Percentiles rank a stretch among this genome's conserved stretches.
Conservation (phyloP, 1,140 invertebrate species). For the Bombus cullumanus region DNA sequence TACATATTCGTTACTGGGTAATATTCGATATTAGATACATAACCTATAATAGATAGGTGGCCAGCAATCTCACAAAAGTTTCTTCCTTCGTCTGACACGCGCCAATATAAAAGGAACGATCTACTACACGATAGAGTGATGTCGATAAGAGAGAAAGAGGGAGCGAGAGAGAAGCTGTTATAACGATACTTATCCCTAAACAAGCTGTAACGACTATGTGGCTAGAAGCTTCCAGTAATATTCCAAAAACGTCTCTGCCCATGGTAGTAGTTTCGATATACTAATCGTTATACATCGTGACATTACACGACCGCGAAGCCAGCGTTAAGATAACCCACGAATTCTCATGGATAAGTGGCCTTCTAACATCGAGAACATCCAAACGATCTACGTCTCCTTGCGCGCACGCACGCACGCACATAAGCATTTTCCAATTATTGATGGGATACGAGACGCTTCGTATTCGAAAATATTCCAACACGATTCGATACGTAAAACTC, state of each 20-base stretch:
- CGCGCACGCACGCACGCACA: too few relatives aligned
- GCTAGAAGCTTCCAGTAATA: neutral
- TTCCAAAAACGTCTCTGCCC: neutral
- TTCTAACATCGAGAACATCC: neutral
- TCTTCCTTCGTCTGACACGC: too few relatives aligned
- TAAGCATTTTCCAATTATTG: neutral
- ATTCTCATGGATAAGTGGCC: neutral
- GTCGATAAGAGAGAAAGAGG: neutral
- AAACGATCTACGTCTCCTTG: neutral
- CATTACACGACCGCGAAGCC: neutral
- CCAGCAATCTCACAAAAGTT: too few relatives aligned
- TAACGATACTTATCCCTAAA: neutral
- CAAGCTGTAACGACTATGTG: neutral
- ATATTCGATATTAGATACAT: too few relatives aligned
- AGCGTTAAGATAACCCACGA: slow-evolving; percentile 6
- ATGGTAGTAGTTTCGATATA: neutral
- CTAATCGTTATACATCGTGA: neutral
- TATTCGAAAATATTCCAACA: too few relatives aligned
- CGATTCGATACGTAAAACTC: too few relatives aligned
- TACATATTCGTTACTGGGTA: too few relatives aligned
- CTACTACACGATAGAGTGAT: too few relatives aligned
- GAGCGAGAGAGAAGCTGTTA: neutral
- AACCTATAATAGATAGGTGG: too few relatives aligned
- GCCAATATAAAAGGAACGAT: too few relatives aligned
- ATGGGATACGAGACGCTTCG: too few relatives aligned